These are phyloP conservation scores for Cancer borealis DNA, from an alignment of 2,888 invertebrate genomes.

Conservation along the genomic window DNA sequence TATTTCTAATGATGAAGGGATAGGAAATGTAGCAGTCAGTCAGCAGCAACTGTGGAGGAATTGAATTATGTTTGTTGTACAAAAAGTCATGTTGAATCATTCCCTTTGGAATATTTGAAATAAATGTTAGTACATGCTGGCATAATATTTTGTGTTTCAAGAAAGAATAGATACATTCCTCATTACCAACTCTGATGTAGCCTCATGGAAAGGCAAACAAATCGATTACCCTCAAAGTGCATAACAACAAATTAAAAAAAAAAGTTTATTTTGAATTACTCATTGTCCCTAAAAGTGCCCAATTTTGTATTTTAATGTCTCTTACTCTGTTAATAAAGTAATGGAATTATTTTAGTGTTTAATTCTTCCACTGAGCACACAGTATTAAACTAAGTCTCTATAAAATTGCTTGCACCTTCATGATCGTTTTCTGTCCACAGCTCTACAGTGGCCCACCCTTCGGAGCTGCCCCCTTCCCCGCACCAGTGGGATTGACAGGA, in stretches of 20 bases:
- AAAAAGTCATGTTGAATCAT: background rate
- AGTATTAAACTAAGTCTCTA: background rate
- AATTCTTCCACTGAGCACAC: conserved; percentile 56
- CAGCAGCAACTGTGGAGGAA: conserved; percentile 32
- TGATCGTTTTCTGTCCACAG: conserved; percentile 82
- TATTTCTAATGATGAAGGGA: background rate
- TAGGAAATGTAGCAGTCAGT: conserved; percentile 13
- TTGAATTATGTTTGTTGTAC: background rate
- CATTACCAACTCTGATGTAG: conserved; percentile 16
- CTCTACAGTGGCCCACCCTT: conserved; percentile 97
- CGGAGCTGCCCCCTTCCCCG: conserved; percentile 98
- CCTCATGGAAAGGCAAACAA: conserved; percentile 4
- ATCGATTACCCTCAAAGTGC: background rate
- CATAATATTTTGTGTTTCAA: background rate
- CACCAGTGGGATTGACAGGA: conserved; percentile 91
- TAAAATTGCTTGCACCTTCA: conserved; percentile 1
- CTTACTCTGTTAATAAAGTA: conserved; percentile 64
- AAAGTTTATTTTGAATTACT: background rate
- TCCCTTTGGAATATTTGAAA: background rate
- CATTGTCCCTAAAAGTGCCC: background rate
- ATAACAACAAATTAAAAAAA: background rate
- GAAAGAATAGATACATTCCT: background rate
- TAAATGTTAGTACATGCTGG: background rate
- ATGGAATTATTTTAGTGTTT: conserved; percentile 62
- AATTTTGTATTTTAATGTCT: conserved; percentile 56